Evolutionary conservation across 2,797 vertebrate species (phyloP), one percentile per base, ranked within the genome.

Genomic region (Remorina albescens): DNA sequence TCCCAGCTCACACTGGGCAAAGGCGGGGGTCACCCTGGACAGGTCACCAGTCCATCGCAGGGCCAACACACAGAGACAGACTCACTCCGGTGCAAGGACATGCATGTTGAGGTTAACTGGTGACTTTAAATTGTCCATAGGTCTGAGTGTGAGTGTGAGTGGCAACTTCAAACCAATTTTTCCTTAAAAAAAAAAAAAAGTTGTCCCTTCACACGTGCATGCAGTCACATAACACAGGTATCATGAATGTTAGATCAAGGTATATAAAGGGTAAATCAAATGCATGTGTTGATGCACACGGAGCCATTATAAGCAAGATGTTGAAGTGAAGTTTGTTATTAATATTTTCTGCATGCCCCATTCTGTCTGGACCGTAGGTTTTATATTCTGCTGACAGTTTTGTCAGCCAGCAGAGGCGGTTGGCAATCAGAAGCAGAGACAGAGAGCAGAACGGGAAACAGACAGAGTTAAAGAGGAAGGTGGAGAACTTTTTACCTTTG

Each of bases 401-500:
- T 75, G 41, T 77, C 66, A 60, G 79, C 53, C 15, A n/a, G 32
- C 37, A 34, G 65, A 5, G 9, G 68, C 36, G 66, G 55, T 15
- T 76, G 67, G 49, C 0, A 49, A 61, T 83, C 54, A 61, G 47
- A 51, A 44, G 75, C 66, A 28, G 72, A 74, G 74, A 59, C 21
- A 11, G 30, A 9, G 46, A 82, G 70, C 53, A 44, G 67, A 57
- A 50, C 36, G 50, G 58, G 68, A 74, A 79, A 55, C 62, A 53
- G 61, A 66, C 32, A 36, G 59, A 42, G 28, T 56, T 3, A 26
- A 54, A 57, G 61, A 32, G 37, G 34, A 71, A 23, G 9, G 36
- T 62, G 26, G 57, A 30, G 39, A 23, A 46, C 19, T 79, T 87
- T 86, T 78, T 88, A 89, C 84, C 87, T 83, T 74, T 68, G 75